Conservation (phyloP, 2,888 invertebrate species). For the Phalera bucephala region DNA sequence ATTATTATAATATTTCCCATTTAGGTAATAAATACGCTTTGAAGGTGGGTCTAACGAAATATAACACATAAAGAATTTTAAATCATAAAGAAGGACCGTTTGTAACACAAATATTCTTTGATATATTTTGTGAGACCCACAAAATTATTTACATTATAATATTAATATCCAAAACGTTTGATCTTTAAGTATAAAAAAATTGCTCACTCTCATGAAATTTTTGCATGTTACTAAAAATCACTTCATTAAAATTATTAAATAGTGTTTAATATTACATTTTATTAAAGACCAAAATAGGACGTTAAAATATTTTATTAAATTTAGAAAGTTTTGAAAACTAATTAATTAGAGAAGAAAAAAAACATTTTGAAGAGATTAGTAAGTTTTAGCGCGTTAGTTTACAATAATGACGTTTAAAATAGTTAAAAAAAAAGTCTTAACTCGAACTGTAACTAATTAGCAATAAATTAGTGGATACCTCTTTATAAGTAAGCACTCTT, state of each 20-base stretch:
- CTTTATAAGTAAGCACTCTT: slow-evolving; percentile 55
- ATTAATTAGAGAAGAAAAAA: slow-evolving; percentile 38
- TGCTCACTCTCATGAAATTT: slow-evolving; percentile 67
- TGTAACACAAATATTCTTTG: neutral
- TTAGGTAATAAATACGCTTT: slow-evolving; percentile 35
- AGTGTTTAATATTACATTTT: slow-evolving; percentile 53
- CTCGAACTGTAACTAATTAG: slow-evolving; percentile 37
- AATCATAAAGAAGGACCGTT: neutral
- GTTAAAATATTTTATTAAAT: slow-evolving; percentile 68
- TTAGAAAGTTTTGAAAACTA: slow-evolving; percentile 50
- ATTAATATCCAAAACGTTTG: slow-evolving; percentile 25
- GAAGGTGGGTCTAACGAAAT: slow-evolving; percentile 28
- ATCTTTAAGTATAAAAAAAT: slow-evolving; percentile 46
- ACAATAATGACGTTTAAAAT: slow-evolving; percentile 56
- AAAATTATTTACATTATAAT: slow-evolving; percentile 8
- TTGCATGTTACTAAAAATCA: slow-evolving; percentile 62
- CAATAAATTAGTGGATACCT: slow-evolving; percentile 61
- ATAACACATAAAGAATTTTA: slow-evolving; percentile 3
- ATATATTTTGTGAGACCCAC: slow-evolving; percentile 18
- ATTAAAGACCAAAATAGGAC: slow-evolving; percentile 78
- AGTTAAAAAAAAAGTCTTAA: slow-evolving; percentile 38
- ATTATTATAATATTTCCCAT: slow-evolving; percentile 35
- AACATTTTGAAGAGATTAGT: slow-evolving; percentile 52
- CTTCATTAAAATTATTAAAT: slow-evolving; percentile 51
- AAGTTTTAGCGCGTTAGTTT: slow-evolving; percentile 56